Evolutionary conservation across 2,888 invertebrate genomes (phyloP).

Genomic region (Apodemia hepburni): DNA sequence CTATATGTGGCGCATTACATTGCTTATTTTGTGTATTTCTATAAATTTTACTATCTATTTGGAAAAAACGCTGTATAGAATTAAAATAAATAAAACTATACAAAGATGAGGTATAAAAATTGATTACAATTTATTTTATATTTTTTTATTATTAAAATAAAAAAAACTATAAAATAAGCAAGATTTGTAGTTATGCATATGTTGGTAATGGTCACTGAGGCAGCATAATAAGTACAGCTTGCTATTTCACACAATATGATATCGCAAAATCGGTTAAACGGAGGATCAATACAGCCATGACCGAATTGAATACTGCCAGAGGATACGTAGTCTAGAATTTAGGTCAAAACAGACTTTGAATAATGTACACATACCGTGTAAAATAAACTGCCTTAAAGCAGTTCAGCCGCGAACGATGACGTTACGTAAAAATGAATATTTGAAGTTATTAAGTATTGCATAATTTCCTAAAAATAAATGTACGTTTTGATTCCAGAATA

Average conservation of each 20-base stretch:
- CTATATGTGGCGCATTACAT: no score
- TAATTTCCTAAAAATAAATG: not conserved
- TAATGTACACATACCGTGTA: conserved; percentile 16
- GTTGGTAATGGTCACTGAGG: not conserved
- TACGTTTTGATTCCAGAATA: no score
- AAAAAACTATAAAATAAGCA: no score
- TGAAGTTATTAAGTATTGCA: not conserved
- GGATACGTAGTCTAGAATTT: conserved; percentile 34
- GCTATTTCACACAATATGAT: conserved; percentile 2
- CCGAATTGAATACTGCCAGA: conserved; percentile 31
- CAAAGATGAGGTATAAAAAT: no score
- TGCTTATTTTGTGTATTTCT: no score
- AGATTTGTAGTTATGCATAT: not conserved
- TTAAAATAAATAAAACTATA: no score
- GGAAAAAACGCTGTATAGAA: no score
- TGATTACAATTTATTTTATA: no score
- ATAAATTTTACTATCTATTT: no score
- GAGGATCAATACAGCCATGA: conserved; percentile 33
- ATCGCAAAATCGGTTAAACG: conserved; percentile 25
- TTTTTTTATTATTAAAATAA: no score
- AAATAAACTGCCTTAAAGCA: conserved; percentile 15
- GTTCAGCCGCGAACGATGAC: not conserved
- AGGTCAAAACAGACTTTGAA: conserved; percentile 33
- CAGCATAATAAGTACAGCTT: not conserved
- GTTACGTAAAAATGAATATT: not conserved